These are phyloP conservation scores for Chaetodon auriga DNA, from an alignment of 2,113 vertebrate genomes.

Conservation along the genomic window DNA sequence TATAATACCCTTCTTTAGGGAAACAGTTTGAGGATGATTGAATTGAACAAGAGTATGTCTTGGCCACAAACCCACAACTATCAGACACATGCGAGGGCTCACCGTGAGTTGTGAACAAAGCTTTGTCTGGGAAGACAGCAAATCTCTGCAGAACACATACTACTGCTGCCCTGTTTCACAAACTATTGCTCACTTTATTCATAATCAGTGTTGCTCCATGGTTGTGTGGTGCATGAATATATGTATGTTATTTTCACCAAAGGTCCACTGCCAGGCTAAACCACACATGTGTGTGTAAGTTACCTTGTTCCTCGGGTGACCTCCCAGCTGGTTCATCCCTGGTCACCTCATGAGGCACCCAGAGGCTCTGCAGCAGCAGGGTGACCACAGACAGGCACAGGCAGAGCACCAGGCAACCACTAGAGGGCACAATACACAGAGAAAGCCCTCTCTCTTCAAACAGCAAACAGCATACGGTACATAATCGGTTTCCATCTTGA, in stretches of 20 bases:
- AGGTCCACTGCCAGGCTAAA: constrained; percentile 3
- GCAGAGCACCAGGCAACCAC: constrained; percentile 79
- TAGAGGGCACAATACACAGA: constrained; percentile 67
- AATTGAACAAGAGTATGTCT: constrained; percentile 21
- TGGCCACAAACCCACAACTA: constrained; percentile 63
- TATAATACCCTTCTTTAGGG: constrained; percentile 27
- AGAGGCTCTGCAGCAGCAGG: constrained; percentile 79
- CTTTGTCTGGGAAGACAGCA: constrained; percentile 28
- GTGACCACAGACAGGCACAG: constrained; percentile 74
- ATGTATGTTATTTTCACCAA: too few species aligned
- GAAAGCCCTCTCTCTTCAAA: not conserved
- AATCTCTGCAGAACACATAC: not conserved
- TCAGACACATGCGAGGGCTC: constrained; percentile 51
- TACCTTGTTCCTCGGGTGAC: constrained; percentile 73
- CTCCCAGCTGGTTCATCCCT: constrained; percentile 59
- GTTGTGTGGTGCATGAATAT: not conserved
- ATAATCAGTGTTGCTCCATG: not conserved
- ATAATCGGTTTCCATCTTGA: not conserved
- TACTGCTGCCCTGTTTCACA: not conserved
- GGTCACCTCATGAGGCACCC: constrained; percentile 71
- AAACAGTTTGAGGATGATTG: constrained; percentile 57
- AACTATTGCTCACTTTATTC: not conserved
- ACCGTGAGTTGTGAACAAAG: constrained; percentile 64
- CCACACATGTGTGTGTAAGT: constrained; percentile 7
- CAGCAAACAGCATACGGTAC: not conserved